phyloP scores from a whole-genome alignment of 2,888 invertebrate species.

The Phytoseiulus persimilis region DNA sequence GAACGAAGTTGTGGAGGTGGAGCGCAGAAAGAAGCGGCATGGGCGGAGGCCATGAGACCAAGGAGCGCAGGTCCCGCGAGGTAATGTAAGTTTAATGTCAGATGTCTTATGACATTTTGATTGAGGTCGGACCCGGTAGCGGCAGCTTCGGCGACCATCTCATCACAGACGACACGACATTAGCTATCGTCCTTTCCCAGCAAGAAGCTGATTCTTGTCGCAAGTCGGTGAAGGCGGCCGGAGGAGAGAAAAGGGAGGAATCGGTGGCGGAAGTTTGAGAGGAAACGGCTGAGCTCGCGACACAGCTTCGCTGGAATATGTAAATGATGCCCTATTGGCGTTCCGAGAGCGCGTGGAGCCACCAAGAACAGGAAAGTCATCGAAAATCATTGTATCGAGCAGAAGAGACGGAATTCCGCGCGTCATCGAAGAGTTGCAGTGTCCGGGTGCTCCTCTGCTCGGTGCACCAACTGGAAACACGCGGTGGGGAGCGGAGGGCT shows the following conservation, averaged over 20 bases:
- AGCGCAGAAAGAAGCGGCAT: neutral
- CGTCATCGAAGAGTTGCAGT: too few relatives aligned
- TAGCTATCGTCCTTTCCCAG: slow-evolving; percentile 15
- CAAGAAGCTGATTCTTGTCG: neutral
- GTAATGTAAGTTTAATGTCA: slow-evolving; percentile 38
- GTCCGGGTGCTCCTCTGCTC: too few relatives aligned
- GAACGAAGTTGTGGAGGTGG: neutral
- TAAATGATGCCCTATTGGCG: too few relatives aligned
- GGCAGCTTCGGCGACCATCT: neutral
- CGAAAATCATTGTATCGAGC: too few relatives aligned
- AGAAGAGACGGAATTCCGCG: too few relatives aligned
- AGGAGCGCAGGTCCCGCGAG: neutral
- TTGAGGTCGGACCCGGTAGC: slow-evolving; percentile 6
- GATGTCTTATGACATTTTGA: slow-evolving; percentile 37
- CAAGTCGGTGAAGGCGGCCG: neutral
- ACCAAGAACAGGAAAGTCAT: too few relatives aligned
- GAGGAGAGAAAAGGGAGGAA: neutral
- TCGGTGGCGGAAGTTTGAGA: neutral
- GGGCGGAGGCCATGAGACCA: slow-evolving; percentile 5
- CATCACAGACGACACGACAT: slow-evolving; percentile 13
- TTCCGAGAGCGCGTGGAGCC: too few relatives aligned
- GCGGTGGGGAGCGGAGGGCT: too few relatives aligned
- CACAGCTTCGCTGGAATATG: neutral
- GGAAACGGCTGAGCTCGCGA: neutral
- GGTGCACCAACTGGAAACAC: neutral